Evolutionary conservation across 2,888 invertebrate species (phyloP).

Genomic region (Melinaea marsaeus): DNA sequence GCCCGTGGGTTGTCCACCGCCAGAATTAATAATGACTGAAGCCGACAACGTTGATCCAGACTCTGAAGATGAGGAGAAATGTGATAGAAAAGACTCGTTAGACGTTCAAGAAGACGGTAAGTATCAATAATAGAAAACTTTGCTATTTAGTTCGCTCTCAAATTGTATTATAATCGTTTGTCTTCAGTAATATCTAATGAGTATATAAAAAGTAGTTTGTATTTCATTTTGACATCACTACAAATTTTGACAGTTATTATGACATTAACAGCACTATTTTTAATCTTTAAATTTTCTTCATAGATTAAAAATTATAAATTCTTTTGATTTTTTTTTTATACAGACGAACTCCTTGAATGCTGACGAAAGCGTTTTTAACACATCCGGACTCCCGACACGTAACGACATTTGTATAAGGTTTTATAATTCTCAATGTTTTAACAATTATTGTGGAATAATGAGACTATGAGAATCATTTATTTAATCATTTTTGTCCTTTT

Average conservation of each 20-base stretch:
- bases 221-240: too few relatives aligned
- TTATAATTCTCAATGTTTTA: constrained; percentile 35
- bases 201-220: too few relatives aligned
- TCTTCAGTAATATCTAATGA: too few relatives aligned
- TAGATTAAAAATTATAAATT: constrained; percentile 15
- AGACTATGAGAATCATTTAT: constrained; percentile 30
- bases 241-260: too few relatives aligned
- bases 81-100: constrained; percentile 67
- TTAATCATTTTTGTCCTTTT: constrained; percentile 21
- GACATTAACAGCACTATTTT: constrained; percentile 7
- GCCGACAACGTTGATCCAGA: constrained; percentile 63
- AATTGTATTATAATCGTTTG: too few relatives aligned
- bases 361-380: constrained; percentile 58
- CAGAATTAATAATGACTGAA: constrained; percentile 69
- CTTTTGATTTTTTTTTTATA: constrained; percentile 53
- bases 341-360: constrained; percentile 72
- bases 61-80: constrained; percentile 63
- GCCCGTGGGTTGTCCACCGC: constrained; percentile 53
- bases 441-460: constrained; percentile 32
- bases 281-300: not conserved
- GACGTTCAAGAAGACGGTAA: constrained; percentile 73
- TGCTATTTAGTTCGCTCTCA: too few relatives aligned
- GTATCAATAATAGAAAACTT: constrained; percentile 11
- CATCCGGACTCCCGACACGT: constrained; percentile 52
- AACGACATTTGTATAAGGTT: constrained; percentile 50